Evolutionary conservation across 2,888 invertebrate genomes (phyloP).

Genomic region (Campoletis raptor): DNA sequence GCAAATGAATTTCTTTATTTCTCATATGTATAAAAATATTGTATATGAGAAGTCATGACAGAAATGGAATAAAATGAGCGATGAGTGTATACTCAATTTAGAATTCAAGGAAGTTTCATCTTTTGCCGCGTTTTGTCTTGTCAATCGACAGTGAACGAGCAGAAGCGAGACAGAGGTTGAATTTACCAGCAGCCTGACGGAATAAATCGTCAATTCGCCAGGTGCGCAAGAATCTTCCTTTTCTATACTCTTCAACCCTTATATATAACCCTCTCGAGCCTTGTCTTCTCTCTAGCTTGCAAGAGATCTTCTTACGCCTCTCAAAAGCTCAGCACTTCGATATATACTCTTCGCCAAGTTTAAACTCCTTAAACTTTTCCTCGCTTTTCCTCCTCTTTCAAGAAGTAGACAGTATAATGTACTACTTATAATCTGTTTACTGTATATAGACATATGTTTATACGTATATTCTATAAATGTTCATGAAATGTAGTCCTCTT

Average conservation of each 20-base stretch:
- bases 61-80: neutral
- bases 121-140: constrained; percentile 18
- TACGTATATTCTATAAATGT: neutral
- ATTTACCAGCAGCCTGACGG: constrained; percentile 67
- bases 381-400: constrained; percentile 31
- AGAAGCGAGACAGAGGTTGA: neutral
- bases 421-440: constrained; percentile 62
- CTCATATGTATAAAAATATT: neutral
- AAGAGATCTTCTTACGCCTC: constrained; percentile 45
- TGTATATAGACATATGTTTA: constrained; percentile 26
- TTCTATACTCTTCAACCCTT: neutral
- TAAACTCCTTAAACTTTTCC: constrained; percentile 66
- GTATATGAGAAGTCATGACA: neutral
- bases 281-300: constrained; percentile 30
- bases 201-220: constrained; percentile 77
- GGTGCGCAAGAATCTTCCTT: constrained; percentile 34
- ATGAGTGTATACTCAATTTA: constrained; percentile 22
- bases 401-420: constrained; percentile 60
- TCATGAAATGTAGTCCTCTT: neutral
- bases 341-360: constrained; percentile 59
- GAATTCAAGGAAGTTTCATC: constrained; percentile 25
- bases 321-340: constrained; percentile 47
- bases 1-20: neutral
- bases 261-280: constrained; percentile 35
- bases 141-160: constrained; percentile 27